These are phyloP conservation scores for Lacerta viridis DNA, from an alignment of 2,797 vertebrate species.

Conservation along the genomic window DNA sequence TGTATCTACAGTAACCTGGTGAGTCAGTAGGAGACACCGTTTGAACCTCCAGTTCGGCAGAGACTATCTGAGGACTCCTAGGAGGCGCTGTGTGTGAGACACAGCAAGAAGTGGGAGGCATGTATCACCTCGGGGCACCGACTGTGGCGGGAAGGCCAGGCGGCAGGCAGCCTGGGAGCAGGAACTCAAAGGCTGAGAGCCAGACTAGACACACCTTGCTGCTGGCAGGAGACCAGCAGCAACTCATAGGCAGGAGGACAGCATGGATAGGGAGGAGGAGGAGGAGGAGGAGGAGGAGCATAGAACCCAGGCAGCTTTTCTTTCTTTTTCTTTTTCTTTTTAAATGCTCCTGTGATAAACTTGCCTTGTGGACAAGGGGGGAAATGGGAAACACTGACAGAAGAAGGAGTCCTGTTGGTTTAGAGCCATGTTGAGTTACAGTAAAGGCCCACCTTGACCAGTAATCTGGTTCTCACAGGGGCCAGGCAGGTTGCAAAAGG, in stretches of 20 bases:
- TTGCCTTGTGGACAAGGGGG: neutral
- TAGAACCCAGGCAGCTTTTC: neutral
- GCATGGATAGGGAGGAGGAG: neutral
- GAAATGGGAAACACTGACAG: neutral
- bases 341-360: neutral
- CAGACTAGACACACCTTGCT: conserved; percentile 52
- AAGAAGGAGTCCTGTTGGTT: neutral
- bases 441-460: neutral
- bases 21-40: conserved; percentile 1
- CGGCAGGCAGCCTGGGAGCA: conserved; percentile 55
- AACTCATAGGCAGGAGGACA: conserved; percentile 20
- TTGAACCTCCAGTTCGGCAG: conserved; percentile 32
- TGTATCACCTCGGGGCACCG: conserved; percentile 38
- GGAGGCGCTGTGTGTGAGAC: conserved; percentile 33
- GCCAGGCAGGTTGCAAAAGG: too few species aligned
- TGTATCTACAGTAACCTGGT: neutral
- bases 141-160: conserved; percentile 49
- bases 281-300: neutral
- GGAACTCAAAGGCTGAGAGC: conserved; percentile 48
- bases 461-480: neutral
- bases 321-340: neutral
- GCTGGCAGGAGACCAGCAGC: conserved; percentile 45
- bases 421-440: neutral
- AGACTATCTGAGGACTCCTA: conserved; percentile 14
- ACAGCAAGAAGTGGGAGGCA: conserved; percentile 34